Conservation (phyloP, 2,113 vertebrate species). For the Rhinopithecus roxellana region DNA sequence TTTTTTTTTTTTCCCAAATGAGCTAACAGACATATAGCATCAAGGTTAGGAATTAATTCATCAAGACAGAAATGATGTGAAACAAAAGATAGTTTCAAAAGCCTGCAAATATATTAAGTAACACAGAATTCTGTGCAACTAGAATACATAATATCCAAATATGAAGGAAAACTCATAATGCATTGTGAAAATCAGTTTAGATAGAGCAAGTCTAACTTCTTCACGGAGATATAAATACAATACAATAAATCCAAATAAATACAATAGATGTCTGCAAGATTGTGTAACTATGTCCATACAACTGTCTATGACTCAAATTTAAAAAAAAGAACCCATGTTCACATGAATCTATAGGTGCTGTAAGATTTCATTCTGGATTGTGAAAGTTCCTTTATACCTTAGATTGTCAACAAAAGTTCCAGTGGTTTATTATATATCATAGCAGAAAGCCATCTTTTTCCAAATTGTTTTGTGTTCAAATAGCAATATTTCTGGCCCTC, state of each 20-base stretch:
- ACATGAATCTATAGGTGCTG: neutral
- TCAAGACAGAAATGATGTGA: constrained; percentile 1
- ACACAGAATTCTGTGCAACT: neutral
- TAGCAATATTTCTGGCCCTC: constrained; percentile 67
- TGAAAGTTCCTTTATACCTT: constrained; percentile 63
- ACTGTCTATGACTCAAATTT: neutral
- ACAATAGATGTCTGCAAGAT: neutral
- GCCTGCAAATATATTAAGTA: neutral
- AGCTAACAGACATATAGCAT: neutral
- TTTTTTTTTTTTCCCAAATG: neutral
- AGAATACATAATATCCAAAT: neutral
- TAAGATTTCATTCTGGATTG: constrained; percentile 50
- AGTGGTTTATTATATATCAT: constrained; percentile 58
- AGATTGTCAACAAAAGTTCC: constrained; percentile 49
- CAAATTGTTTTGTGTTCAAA: constrained; percentile 54
- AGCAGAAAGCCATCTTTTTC: constrained; percentile 56
- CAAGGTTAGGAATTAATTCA: constrained; percentile 3
- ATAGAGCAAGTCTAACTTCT: neutral
- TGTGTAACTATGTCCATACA: neutral
- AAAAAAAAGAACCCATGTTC: neutral
- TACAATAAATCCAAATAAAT: neutral
- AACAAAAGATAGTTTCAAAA: constrained; percentile 27
- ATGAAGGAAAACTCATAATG: neutral
- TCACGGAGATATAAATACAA: neutral
- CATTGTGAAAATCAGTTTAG: neutral